phyloP scores from a whole-genome alignment of 2,888 invertebrate genomes.

The Plebejus argus region DNA sequence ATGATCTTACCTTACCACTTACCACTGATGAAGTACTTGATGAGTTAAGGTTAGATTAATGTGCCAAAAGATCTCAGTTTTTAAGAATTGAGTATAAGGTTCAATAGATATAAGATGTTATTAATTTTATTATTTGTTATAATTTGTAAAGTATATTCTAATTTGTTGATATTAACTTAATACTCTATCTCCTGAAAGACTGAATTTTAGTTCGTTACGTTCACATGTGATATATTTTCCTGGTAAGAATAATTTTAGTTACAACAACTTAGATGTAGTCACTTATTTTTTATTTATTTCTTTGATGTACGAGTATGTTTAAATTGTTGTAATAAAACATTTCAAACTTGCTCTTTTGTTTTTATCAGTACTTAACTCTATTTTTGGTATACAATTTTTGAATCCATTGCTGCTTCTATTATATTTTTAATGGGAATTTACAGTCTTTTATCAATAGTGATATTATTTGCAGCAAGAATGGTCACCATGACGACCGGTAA shows the following conservation, averaged over 20 bases:
- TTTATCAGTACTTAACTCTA: not conserved
- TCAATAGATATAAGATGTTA: too few species aligned
- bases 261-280: not conserved
- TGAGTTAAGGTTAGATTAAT: too few species aligned
- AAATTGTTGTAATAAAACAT: not conserved
- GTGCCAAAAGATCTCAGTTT: too few species aligned
- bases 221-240: not conserved
- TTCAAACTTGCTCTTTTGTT: not conserved
- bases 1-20: not conserved
- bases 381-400: too few species aligned
- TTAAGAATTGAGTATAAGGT: too few species aligned
- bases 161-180: not conserved
- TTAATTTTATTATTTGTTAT: not conserved
- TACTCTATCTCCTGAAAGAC: not conserved
- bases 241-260: not conserved
- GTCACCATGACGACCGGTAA: conserved; percentile 31
- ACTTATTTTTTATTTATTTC: not conserved
- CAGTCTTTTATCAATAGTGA: not conserved
- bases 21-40: too few species aligned
- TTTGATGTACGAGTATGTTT: not conserved
- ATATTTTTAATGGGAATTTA: not conserved
- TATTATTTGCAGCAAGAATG: conserved; percentile 14
- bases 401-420: not conserved
- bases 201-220: not conserved
- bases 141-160: not conserved